phyloP scores from a whole-genome alignment of 2,888 invertebrate species.

The Crematogaster levior region DNA sequence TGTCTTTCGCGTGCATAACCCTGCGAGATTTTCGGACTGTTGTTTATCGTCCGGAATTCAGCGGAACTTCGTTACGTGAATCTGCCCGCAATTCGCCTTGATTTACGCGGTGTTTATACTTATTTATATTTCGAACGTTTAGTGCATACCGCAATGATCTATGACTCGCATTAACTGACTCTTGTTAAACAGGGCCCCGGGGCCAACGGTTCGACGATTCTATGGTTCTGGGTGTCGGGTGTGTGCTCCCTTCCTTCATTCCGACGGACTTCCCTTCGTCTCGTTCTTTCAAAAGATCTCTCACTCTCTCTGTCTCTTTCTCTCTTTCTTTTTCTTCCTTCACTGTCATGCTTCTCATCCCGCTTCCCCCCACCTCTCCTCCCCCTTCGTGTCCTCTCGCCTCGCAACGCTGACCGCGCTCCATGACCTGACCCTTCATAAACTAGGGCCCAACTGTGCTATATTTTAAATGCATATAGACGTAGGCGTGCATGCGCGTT shows the following conservation, averaged over 20 bases:
- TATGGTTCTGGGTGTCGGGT: constrained; percentile 69
- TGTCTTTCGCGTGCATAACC: not conserved
- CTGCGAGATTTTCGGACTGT: not conserved
- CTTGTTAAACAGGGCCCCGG: constrained; percentile 84
- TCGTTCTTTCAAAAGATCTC: constrained; percentile 41
- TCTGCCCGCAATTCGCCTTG: constrained; percentile 80
- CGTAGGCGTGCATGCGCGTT: constrained; percentile 84
- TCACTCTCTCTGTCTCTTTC: constrained; percentile 52
- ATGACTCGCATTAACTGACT: constrained; percentile 84
- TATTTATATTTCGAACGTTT: constrained; percentile 84
- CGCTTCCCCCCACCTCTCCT: constrained; percentile 57
- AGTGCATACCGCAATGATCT: constrained; percentile 83
- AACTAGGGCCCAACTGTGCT: constrained; percentile 85
- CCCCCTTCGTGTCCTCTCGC: constrained; percentile 68
- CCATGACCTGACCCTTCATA: constrained; percentile 85
- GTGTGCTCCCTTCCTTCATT: constrained; percentile 59
- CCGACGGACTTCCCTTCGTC: constrained; percentile 54
- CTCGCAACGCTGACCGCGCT: constrained; percentile 72
- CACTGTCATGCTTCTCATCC: constrained; percentile 44
- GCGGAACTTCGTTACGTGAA: constrained; percentile 62
- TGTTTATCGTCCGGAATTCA: not conserved
- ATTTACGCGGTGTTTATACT: constrained; percentile 85
- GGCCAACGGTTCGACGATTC: constrained; percentile 74
- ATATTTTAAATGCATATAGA: constrained; percentile 84
- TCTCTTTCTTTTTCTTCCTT: constrained; percentile 46